A percentile compares a stretch with the other conserved stretches of the same genome.
Evolutionary conservation across 2,797 vertebrate genomes (phyloP).

Genomic region (Pteropus rufus): DNA sequence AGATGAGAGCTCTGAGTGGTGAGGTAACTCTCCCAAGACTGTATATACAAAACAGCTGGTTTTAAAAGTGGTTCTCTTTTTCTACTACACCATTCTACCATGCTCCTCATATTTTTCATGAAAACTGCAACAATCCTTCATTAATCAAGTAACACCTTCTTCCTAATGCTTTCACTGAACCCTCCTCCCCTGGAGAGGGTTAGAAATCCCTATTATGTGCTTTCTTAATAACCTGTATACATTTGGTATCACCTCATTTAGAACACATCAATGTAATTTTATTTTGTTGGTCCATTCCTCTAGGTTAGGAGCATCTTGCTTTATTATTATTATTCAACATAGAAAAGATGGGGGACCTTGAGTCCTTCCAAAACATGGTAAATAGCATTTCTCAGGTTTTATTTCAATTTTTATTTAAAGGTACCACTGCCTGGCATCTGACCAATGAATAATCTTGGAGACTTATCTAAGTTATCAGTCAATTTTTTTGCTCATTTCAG

Average conservation of each 20-base stretch:
- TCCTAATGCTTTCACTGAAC: neutral
- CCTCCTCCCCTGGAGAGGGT: neutral
- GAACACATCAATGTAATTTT: neutral
- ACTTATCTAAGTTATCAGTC: neutral
- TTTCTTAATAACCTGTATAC: neutral
- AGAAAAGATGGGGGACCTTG: neutral
- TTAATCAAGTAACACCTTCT: neutral
- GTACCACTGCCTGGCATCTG: neutral
- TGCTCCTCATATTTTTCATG: neutral
- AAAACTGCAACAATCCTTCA: neutral
- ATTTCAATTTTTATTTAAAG: neutral
- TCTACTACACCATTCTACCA: neutral
- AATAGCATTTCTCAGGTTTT: neutral
- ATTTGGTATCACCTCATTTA: neutral
- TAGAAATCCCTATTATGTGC: neutral
- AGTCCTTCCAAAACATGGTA: neutral
- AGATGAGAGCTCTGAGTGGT: neutral
- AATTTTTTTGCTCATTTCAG: neutral
- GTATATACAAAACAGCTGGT: neutral
- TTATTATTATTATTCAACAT: neutral
- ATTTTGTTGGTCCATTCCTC: neutral
- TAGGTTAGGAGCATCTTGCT: neutral
- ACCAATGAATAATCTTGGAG: neutral
- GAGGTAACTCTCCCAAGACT: neutral
- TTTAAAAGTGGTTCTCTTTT: neutral